Conservation (phyloP, 2,888 invertebrate genomes). For the Drosophila helvetica region DNA sequence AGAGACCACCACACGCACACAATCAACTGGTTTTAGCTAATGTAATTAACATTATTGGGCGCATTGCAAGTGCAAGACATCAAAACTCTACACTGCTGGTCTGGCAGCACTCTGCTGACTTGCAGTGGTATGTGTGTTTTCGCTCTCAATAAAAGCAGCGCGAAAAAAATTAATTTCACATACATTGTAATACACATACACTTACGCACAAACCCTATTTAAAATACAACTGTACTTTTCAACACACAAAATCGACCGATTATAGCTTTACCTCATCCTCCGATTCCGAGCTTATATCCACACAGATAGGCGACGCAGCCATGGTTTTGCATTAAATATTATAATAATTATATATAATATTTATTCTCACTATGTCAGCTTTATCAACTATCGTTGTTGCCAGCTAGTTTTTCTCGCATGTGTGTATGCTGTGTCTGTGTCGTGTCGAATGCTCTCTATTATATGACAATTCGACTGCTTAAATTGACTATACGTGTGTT, state of each 20-base stretch:
- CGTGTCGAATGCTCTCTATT: slow-evolving; percentile 34
- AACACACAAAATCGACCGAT: slow-evolving; percentile 49
- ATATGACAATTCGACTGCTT: slow-evolving; percentile 22
- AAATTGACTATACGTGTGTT: slow-evolving; percentile 42
- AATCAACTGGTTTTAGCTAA: slow-evolving; percentile 44
- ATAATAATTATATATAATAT: too few species aligned
- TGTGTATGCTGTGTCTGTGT: slow-evolving; percentile 50
- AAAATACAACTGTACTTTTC: slow-evolving; percentile 62
- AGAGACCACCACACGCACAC: slow-evolving; percentile 18
- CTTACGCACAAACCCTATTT: slow-evolving; percentile 43
- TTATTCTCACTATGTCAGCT: slow-evolving; percentile 38
- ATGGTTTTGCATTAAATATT: slow-evolving; percentile 33
- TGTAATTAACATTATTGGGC: slow-evolving; percentile 53
- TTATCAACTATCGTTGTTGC: slow-evolving; percentile 55
- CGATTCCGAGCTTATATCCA: slow-evolving; percentile 82
- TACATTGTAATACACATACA: slow-evolving; percentile 49
- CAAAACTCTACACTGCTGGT: slow-evolving; percentile 28
- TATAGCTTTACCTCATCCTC: slow-evolving; percentile 83
- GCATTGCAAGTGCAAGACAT: slow-evolving; percentile 53
- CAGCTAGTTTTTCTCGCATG: slow-evolving; percentile 60
- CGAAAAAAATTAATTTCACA: slow-evolving; percentile 61
- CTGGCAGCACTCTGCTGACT: slow-evolving; percentile 45
- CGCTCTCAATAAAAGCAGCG: slow-evolving; percentile 62
- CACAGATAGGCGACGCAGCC: slow-evolving; percentile 81
- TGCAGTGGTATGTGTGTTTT: slow-evolving; percentile 40